These are phyloP conservation scores for Reticulitermes lucifugus DNA, from an alignment of 2,888 invertebrate genomes.

Conservation along the genomic window DNA sequence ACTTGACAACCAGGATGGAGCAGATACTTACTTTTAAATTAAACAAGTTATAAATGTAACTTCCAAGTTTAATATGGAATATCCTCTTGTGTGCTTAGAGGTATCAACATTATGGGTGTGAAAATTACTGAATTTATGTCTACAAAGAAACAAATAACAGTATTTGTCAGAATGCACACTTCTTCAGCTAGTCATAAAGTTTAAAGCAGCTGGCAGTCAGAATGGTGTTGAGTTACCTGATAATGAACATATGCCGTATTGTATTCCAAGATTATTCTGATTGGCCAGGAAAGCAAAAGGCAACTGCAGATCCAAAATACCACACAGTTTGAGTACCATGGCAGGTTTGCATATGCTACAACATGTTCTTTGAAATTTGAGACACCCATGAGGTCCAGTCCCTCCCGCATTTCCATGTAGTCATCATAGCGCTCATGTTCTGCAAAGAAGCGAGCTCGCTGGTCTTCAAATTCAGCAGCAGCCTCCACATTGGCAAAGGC, in stretches of 20 bases:
- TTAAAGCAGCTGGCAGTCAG: too few species aligned
- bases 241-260: constrained; percentile 86
- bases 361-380: constrained; percentile 70
- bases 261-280: constrained; percentile 81
- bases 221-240: constrained; percentile 67
- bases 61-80: too few species aligned
- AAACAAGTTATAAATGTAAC: too few species aligned
- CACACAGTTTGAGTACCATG: constrained; percentile 76
- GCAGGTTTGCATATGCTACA: constrained; percentile 66
- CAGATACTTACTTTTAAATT: too few species aligned
- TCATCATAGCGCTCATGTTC: constrained; percentile 85
- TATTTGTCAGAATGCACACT: too few species aligned
- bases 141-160: too few species aligned
- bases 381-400: constrained; percentile 78
- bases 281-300: constrained; percentile 84
- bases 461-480: constrained; percentile 84
- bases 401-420: constrained; percentile 88
- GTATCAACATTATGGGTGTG: too few species aligned
- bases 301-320: constrained; percentile 82
- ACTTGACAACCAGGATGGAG: too few species aligned
- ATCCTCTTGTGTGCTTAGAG: too few species aligned
- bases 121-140: too few species aligned
- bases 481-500: constrained; percentile 84
- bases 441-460: constrained; percentile 81
- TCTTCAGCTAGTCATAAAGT: too few species aligned